These are phyloP conservation scores for Theocolax elegans DNA, from an alignment of 1,140 invertebrate species.

Conservation along the genomic window DNA sequence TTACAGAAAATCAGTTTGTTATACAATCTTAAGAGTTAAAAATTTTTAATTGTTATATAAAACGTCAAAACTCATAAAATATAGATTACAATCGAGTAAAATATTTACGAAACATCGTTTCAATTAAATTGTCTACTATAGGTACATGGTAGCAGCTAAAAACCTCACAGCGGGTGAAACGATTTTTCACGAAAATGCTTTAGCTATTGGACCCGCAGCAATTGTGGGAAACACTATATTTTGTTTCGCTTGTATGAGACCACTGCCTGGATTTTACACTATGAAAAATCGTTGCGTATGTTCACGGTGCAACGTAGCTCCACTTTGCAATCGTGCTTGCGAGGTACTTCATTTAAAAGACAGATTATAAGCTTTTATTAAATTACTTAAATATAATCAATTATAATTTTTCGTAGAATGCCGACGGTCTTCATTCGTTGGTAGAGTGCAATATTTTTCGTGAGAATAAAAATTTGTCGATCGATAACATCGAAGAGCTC, in stretches of 20 bases:
- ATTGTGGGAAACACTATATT: constrained; percentile 64
- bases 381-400: background rate
- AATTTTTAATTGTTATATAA: too few relatives aligned
- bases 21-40: too few relatives aligned
- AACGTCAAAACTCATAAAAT: too few relatives aligned
- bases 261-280: constrained; percentile 53
- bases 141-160: constrained; percentile 72
- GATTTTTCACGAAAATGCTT: constrained; percentile 71
- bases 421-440: constrained; percentile 57
- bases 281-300: constrained; percentile 51
- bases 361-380: background rate
- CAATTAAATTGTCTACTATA: too few relatives aligned
- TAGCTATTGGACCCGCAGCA: constrained; percentile 71
- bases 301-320: constrained; percentile 69
- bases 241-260: constrained; percentile 72
- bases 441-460: constrained; percentile 69
- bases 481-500: constrained; percentile 60
- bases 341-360: constrained; percentile 51
- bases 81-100: too few relatives aligned
- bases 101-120: too few relatives aligned
- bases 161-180: constrained; percentile 72
- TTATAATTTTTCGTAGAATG: constrained; percentile 57
- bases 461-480: constrained; percentile 56
- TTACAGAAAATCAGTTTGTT: too few relatives aligned
- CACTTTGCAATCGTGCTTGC: constrained; percentile 67